Base-by-base conservation (phyloP, 2,113 vertebrate genomes). In the Scomber japonicus region DNA sequence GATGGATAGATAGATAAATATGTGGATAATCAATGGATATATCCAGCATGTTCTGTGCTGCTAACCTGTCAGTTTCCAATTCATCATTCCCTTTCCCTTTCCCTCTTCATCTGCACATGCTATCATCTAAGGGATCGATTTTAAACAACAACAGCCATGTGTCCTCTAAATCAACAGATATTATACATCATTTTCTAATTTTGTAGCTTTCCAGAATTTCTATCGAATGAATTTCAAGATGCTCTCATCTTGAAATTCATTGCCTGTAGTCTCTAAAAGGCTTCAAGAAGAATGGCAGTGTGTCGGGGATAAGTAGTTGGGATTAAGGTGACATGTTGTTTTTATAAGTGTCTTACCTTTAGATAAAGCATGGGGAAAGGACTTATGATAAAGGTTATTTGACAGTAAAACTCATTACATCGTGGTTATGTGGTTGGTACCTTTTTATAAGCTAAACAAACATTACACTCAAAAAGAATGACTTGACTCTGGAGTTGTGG, bases 111-210 rank as follows among this genome's bases (percentile, higher is more conserved):
- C 71, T 45, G 40, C 21, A 27, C 62, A 60, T 27, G 59, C 64
- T 55, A 49, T 73, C 57, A 62, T n/a, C 40, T 51, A 59, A 49
- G n/a, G 14, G 35, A 66, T 88, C 46, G 19, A 51, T 87, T 77
- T 46, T 21, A 77, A 77, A 50, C 49, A 59, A 6, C 48, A 49
- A 16, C 50, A 54, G 13, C 48, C 17, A 9, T 45, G 10, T 61
- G 46, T 71, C 68, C 30, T 56, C 27, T 35, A 60, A 56, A 59
- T 84, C 77, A 78, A 54, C 70, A 50, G n/a, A 24, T 61, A 3
- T 15, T 54, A 24, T 69, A 78, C 81, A 81, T 83, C 19, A 64
- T 35, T 82, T 24, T 78, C 51, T 73, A 80, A 60, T 44, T 54
- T 10, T 53, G 24, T 15, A 40, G 66, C 11, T 56, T 5, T 55